Evolutionary conservation across 2,113 vertebrate species (phyloP).

Genomic region (Sakesphorus luctuosus): DNA sequence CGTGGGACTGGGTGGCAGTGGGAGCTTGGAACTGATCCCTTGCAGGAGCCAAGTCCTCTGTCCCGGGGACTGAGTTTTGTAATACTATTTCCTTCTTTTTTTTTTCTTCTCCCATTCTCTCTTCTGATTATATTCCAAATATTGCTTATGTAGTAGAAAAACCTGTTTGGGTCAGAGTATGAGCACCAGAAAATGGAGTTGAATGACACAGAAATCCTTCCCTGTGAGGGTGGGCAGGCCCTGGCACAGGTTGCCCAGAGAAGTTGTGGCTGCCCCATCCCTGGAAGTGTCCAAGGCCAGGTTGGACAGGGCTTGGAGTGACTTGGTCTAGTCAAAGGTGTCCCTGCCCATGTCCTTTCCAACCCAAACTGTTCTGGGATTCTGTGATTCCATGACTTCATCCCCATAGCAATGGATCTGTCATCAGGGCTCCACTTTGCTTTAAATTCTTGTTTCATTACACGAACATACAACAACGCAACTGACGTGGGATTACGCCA

Average conservation of each 20-base stretch:
- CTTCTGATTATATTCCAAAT: neutral
- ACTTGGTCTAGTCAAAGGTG: rapidly evolving
- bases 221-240: rapidly evolving
- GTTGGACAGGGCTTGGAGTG: rapidly evolving
- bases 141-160: conserved; percentile 3
- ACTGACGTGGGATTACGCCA: neutral
- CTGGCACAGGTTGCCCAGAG: neutral
- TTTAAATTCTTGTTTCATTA: neutral
- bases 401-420: neutral
- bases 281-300: neutral
- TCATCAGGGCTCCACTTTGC: neutral
- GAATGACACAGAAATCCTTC: neutral
- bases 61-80: neutral
- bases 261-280: neutral
- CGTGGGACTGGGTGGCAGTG: neutral
- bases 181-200: rapidly evolving
- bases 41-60: neutral
- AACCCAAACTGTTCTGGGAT: neutral
- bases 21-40: neutral
- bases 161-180: neutral
- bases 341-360: neutral
- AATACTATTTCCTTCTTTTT: neutral
- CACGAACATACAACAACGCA: neutral
- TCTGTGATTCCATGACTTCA: neutral
- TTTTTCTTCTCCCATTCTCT: neutral